phyloP scores from a whole-genome alignment of 2,113 vertebrate species.

The Carassius carassius region DNA sequence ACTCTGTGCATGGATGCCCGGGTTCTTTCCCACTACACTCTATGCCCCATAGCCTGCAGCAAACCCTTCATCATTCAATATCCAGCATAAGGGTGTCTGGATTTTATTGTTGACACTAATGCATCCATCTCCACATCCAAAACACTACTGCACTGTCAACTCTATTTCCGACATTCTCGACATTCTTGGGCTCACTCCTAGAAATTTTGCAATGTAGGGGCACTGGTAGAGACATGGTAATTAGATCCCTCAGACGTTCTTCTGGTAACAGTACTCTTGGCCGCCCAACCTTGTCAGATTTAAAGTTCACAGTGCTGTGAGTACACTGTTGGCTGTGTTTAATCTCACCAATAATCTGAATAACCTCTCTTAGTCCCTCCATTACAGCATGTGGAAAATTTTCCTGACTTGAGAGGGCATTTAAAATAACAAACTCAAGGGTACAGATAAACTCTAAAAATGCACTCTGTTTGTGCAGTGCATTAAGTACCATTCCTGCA shows the following conservation, averaged over 20 bases:
- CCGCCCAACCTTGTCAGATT: background rate
- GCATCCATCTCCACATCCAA: background rate
- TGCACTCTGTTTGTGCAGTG: too few species aligned
- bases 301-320: too few species aligned
- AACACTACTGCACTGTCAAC: background rate
- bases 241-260: background rate
- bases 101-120: conserved; percentile 1
- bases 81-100: conserved; percentile 15
- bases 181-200: background rate
- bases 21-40: background rate
- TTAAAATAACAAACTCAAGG: too few species aligned
- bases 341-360: background rate
- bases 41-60: background rate
- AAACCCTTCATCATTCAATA: background rate
- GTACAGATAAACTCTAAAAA: too few species aligned
- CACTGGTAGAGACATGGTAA: background rate
- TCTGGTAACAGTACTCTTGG: background rate
- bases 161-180: background rate
- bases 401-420: too few species aligned
- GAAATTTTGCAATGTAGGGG: background rate
- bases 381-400: too few species aligned
- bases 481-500: too few species aligned
- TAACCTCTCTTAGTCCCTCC: background rate
- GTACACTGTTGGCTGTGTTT: background rate
- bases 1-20: background rate